Base-by-base conservation (phyloP, 2,888 invertebrate genomes). In the Tyria jacobaeae region DNA sequence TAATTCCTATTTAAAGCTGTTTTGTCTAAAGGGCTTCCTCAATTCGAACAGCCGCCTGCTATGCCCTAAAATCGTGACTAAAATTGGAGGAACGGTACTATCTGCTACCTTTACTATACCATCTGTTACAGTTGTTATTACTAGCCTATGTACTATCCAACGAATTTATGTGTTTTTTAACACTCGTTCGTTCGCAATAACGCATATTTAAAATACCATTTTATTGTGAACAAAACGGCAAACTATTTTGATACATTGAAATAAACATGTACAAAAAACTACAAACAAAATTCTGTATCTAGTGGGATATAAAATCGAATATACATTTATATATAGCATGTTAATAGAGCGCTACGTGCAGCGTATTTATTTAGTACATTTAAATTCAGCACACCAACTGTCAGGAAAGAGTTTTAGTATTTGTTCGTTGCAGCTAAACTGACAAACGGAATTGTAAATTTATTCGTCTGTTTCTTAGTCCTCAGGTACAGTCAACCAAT, bases 391-490 rank as follows among this genome's bases (percentile, higher is more conserved):
- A 76, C 82, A 82, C 80, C 85, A 81, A 87, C 84, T 87, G 84
- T 77, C 82, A 84, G 81, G 85, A 83, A 88, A 87, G 88, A 92
- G 87, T 91, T 91, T 89, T 85, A 89, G 85, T 89, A 88, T 92
- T 91, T 91, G 89, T 91, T 88, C 89, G 82, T 84, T 81, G 86
- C 86, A 86, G 85, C 84, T 85, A 83, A 88, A 88, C 86, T 88
- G 87, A 88, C 89, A 92, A 71, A 89, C 88, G 78, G 91, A 92
- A 93, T 92, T 84, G 89, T 87, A 91, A 90, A 92, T 91, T 85
- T 88, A 89, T 89, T 89, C 83, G 84, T 83, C 79, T 86, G 86
- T 87, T 85, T 87, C 90, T 87, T 86, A 82, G 71, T 73, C 66
- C 27, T 49, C 9, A 54, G 27, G 41, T 17, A 54, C 12, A 54